These are phyloP conservation scores for Oreochromis niloticus DNA, from an alignment of 2,113 vertebrate genomes.

Conservation along the genomic window DNA sequence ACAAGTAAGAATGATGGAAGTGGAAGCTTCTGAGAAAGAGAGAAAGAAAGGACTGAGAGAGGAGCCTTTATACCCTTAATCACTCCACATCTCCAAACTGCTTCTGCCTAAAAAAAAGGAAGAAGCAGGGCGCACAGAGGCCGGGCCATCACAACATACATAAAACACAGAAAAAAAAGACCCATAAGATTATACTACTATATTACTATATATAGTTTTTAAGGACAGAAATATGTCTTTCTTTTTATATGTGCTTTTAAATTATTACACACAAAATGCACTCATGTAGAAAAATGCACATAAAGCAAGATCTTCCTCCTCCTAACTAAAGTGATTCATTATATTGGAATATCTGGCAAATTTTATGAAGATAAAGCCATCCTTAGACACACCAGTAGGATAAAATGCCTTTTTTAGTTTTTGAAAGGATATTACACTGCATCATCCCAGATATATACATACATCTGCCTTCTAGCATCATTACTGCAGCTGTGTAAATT, in stretches of 20 bases:
- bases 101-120: background rate
- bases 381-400: background rate
- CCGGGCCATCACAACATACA: background rate
- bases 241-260: background rate
- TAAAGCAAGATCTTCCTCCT: background rate
- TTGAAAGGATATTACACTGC: background rate
- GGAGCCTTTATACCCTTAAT: background rate
- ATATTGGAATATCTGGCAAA: background rate
- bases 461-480: background rate
- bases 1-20: background rate
- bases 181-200: background rate
- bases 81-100: background rate
- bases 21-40: background rate
- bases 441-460: background rate
- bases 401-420: background rate
- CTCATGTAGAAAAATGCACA: background rate
- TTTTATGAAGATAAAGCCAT: background rate
- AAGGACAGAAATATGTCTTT: background rate
- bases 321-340: background rate
- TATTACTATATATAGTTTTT: background rate
- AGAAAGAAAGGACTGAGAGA: background rate
- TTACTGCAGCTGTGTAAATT: conserved; percentile 18
- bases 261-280: background rate
- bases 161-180: fast-evolving
- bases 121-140: background rate